These are phyloP conservation scores for Linnaemya tessellans DNA, from an alignment of 2,888 invertebrate species.

Conservation along the genomic window DNA sequence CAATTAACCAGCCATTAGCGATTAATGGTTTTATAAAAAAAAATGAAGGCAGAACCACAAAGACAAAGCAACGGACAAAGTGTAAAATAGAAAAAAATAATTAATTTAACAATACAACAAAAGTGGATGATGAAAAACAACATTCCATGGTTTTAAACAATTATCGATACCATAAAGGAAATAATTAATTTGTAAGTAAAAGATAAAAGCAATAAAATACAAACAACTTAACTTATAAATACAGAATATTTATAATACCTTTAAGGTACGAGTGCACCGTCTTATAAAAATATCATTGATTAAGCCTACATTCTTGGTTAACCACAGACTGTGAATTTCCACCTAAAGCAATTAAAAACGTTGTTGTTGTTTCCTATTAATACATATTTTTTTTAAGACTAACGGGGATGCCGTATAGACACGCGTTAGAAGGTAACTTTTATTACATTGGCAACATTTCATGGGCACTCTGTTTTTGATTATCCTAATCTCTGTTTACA, in stretches of 20 bases:
- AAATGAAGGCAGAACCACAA: conserved; percentile 46
- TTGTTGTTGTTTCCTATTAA: background rate
- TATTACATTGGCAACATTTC: conserved; percentile 27
- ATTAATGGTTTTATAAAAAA: conserved; percentile 61
- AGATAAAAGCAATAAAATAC: conserved; percentile 1
- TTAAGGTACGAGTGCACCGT: background rate
- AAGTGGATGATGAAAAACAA: conserved; percentile 59
- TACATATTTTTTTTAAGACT: background rate
- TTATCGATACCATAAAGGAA: conserved; percentile 70
- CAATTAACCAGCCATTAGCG: conserved; percentile 71
- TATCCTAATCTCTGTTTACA: conserved; percentile 26
- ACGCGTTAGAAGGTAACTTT: background rate
- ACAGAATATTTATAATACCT: conserved; percentile 22
- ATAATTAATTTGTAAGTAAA: conserved; percentile 70
- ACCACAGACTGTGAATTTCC: no score
- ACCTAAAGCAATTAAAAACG: background rate
- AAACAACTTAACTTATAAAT: conserved; percentile 21
- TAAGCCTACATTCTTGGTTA: no score
- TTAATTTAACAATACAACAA: conserved; percentile 34
- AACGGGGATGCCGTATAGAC: background rate
- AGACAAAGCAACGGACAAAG: conserved; percentile 47
- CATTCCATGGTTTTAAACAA: conserved; percentile 63
- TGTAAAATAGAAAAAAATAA: conserved; percentile 41
- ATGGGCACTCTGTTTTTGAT: background rate
- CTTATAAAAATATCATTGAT: no score